phyloP scores from a whole-genome alignment of 92 coral and sea anemone genomes.

The Epizoanthus ramosus region DNA sequence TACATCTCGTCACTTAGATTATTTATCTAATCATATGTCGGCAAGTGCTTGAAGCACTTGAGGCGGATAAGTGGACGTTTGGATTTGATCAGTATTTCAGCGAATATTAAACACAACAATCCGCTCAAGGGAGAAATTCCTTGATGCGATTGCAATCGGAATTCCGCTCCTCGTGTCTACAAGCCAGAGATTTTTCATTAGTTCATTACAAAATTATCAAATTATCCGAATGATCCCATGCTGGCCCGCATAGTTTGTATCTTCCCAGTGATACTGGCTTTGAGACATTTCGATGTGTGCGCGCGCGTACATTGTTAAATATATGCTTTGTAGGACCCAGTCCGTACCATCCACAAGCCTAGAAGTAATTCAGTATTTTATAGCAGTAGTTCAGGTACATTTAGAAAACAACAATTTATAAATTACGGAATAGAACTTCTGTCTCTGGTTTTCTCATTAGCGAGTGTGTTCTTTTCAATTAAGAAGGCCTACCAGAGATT shows the following conservation, averaged over 20 bases:
- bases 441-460: conserved; percentile 14
- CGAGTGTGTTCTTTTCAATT: conserved; percentile 4
- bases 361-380: not conserved
- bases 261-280: not conserved
- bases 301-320: too few species aligned
- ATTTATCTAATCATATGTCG: not conserved
- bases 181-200: not conserved
- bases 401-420: not conserved
- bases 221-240: not conserved
- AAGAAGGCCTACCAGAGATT: not conserved
- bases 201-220: not conserved
- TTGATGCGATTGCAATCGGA: conserved; percentile 4
- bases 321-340: too few species aligned
- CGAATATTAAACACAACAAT: not conserved
- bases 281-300: too few species aligned
- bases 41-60: conserved; percentile 15
- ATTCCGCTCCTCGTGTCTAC: not conserved
- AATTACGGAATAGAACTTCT: not conserved
- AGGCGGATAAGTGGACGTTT: not conserved
- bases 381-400: not conserved
- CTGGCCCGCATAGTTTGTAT: not conserved
- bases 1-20: not conserved
- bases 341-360: too few species aligned
- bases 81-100: not conserved
- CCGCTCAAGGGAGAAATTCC: conserved; percentile 17